phyloP scores from a whole-genome alignment of 2,888 invertebrate genomes.

The Caenorhabditis afra region DNA sequence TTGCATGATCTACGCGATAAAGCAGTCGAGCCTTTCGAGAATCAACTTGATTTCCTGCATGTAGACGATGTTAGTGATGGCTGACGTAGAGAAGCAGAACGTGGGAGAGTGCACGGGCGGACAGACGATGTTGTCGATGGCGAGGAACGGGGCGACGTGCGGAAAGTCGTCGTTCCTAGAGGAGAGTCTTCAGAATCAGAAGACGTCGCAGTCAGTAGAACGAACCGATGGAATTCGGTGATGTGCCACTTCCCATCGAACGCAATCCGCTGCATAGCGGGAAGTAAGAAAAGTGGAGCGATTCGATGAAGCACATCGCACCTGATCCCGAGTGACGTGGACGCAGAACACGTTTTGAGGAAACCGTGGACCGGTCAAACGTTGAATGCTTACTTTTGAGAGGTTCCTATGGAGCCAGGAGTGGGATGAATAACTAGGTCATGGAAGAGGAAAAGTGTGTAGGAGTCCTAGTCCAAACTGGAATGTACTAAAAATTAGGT shows the following conservation, averaged over 20 bases:
- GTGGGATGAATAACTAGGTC: too few relatives aligned
- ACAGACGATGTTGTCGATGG: slow-evolving; percentile 28
- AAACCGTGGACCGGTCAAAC: too few relatives aligned
- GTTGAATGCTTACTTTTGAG: too few relatives aligned
- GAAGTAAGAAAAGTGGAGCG: background rate
- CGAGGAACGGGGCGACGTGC: slow-evolving; percentile 53
- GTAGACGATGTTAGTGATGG: slow-evolving; percentile 21
- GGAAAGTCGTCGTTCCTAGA: slow-evolving; percentile 40
- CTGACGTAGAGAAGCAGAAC: slow-evolving; percentile 31
- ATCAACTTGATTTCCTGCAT: slow-evolving; percentile 25
- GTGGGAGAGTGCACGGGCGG: slow-evolving; percentile 33
- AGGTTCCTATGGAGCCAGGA: too few relatives aligned
- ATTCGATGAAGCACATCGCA: too few relatives aligned
- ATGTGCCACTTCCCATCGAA: slow-evolving; percentile 10
- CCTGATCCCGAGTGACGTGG: background rate
- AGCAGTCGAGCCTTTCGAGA: slow-evolving; percentile 29
- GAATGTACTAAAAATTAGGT: too few relatives aligned
- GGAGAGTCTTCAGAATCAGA: background rate
- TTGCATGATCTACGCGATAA: slow-evolving; percentile 27
- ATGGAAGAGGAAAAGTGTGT: too few relatives aligned
- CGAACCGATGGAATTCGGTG: background rate
- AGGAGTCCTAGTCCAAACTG: too few relatives aligned
- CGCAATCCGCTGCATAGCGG: slow-evolving; percentile 24
- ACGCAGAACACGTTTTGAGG: slow-evolving; percentile 8
- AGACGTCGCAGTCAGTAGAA: background rate